phyloP scores from a whole-genome alignment of 2,113 vertebrate species.

The Heloderma charlesbogerti region DNA sequence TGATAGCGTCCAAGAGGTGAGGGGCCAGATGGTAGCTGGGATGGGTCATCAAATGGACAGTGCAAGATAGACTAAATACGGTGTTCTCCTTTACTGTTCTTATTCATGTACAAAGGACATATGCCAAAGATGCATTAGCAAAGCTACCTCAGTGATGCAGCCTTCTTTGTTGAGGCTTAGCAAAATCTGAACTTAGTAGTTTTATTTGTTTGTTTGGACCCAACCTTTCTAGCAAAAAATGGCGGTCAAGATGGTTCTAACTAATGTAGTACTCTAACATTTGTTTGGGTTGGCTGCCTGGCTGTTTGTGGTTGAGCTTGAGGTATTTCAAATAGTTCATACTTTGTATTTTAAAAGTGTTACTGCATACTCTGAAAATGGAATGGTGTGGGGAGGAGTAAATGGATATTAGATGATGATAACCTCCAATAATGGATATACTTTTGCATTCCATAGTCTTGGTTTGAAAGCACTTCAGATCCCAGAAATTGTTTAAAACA shows the following conservation, averaged over 20 bases:
- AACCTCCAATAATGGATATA: background rate
- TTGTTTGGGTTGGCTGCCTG: background rate
- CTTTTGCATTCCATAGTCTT: background rate
- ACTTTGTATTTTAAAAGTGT: background rate
- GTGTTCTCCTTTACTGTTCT: background rate
- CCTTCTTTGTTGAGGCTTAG: background rate
- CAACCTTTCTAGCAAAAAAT: no score
- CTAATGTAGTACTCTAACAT: background rate
- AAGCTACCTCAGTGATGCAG: background rate
- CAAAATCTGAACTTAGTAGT: background rate
- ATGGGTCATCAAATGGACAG: background rate
- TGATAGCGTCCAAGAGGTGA: background rate
- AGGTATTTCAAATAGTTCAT: background rate
- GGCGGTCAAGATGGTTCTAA: background rate
- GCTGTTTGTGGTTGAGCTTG: background rate
- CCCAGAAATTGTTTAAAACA: conserved; percentile 2
- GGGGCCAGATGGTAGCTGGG: background rate
- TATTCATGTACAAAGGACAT: background rate
- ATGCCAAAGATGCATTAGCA: background rate
- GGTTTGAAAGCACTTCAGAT: background rate
- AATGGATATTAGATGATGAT: background rate
- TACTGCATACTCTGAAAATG: background rate
- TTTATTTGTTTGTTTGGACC: no score
- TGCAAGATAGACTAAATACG: background rate
- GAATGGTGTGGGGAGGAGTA: background rate